Percentiles rank a stretch among this genome's conserved stretches.
phyloP scores from a whole-genome alignment of 2,113 vertebrate genomes.

The Accipiter virgatus region DNA sequence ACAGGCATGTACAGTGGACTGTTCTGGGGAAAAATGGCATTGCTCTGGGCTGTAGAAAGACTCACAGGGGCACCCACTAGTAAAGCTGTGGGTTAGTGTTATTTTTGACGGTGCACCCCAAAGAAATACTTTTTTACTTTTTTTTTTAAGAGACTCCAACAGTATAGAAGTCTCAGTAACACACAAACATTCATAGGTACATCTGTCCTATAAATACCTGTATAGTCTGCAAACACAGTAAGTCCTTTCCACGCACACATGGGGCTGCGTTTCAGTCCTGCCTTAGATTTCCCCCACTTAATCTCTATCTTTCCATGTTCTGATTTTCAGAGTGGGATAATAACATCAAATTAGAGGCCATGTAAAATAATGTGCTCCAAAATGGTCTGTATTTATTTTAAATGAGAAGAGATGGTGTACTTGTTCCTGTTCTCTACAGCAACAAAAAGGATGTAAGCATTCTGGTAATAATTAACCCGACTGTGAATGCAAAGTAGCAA shows the following conservation, averaged over 20 bases:
- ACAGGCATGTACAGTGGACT: not conserved
- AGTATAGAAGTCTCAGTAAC: not conserved
- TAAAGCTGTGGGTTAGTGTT: not conserved
- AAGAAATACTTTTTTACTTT: not conserved
- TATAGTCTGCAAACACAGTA: not conserved
- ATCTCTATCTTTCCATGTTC: not conserved
- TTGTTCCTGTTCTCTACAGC: not conserved
- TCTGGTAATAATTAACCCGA: not conserved
- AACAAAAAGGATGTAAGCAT: not conserved
- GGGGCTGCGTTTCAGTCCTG: not conserved
- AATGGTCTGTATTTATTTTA: not conserved
- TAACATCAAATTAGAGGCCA: not conserved
- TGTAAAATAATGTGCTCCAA: not conserved
- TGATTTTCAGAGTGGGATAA: not conserved
- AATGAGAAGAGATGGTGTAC: not conserved
- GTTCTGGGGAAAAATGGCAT: not conserved
- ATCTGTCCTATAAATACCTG: not conserved
- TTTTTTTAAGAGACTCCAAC: not conserved
- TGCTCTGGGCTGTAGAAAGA: not conserved
- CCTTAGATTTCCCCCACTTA: not conserved
- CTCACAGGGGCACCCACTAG: not conserved
- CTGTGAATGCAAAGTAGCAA: not conserved
- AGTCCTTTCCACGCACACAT: rapidly evolving
- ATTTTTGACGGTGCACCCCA: not conserved
- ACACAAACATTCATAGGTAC: not conserved